Base-by-base conservation (phyloP, 2,888 invertebrate genomes). In the Diplazon laetatorius region DNA sequence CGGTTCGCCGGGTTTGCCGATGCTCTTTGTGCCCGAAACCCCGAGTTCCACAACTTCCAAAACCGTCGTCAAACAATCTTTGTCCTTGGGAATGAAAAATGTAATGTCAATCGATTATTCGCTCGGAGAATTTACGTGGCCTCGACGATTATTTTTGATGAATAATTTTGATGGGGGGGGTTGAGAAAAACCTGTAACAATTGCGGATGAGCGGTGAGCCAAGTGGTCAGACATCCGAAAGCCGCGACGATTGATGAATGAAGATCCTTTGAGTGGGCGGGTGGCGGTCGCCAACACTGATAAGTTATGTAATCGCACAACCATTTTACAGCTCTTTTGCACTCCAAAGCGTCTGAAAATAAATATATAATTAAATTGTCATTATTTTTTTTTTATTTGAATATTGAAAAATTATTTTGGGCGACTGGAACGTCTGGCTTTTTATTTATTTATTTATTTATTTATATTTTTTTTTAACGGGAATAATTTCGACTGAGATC, bases 31-130 rank as follows among this genome's bases (percentile, higher is more conserved):
- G 14, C 99, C 99, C 0, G 99, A 98, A 71, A 99, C 97, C 69
- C 99, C 99, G 25, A 99, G 93, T 91, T 99, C 99, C 1, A 99
- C 97, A 0, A 99, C 98, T 92, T 99, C 99, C 80, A 99, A 93
- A 68, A 99, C 96, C 39, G 97, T 97, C 80, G 96, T 95, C 42
- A 99, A 93, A 88, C 98, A 98, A 88, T 97, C 98, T 84, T 96
- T 95, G 90, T 99, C 99, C 88, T 96, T 94, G 6, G 1, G n/a
- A n/a, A n/a, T n/a, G n/a, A 14, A 8, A 9, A 48, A 75, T 9
- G 37, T 16, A 16, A 60, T 9, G 22, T 1, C 20, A 35, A 18
- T 16, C 44, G 48, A 59, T 39, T 3, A 18, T 8, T 30, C 16
- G 52, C 2, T 30, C 30, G 4, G 4, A 30, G 6, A 6, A 30